A percentile compares a stretch with the other conserved stretches of the same genome.
phyloP scores from a whole-genome alignment of 2,888 invertebrate species.

The Scaptomyza polygonia region DNA sequence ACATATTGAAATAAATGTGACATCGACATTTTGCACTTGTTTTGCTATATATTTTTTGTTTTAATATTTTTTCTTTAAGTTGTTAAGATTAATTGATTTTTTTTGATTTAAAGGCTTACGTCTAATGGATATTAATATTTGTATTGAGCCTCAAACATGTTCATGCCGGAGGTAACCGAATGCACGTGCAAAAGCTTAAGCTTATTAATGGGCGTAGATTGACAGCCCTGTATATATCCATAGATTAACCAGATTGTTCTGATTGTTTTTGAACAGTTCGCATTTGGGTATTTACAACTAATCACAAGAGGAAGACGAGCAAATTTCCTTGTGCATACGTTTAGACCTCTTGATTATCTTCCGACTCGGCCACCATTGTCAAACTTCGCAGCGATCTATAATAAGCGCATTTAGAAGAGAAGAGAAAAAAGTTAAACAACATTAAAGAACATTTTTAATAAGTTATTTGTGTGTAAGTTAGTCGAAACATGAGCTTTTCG shows the following conservation, averaged over 20 bases:
- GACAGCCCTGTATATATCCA: conserved; percentile 12
- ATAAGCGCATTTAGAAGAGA: not conserved
- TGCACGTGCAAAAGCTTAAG: conserved; percentile 23
- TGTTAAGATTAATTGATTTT: conserved; percentile 53
- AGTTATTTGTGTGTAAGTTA: conserved; percentile 6
- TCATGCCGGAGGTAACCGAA: conserved; percentile 31
- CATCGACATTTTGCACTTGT: conserved; percentile 36
- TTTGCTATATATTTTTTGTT: conserved; percentile 20
- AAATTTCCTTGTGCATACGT: conserved; percentile 47
- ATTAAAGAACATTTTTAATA: conserved; percentile 16
- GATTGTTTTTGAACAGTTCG: conserved; percentile 45
- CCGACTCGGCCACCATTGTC: conserved; percentile 80
- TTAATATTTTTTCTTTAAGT: conserved; percentile 13
- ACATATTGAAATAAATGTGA: conserved; percentile 48
- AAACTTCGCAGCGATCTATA: conserved; percentile 84
- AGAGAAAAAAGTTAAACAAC: conserved; percentile 21
- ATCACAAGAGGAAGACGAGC: conserved; percentile 73
- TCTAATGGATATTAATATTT: conserved; percentile 39
- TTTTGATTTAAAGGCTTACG: conserved; percentile 39
- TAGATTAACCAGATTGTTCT: conserved; percentile 22
- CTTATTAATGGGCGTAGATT: conserved; percentile 5
- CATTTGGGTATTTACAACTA: conserved; percentile 68
- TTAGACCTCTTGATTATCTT: conserved; percentile 74
- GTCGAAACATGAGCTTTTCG: conserved; percentile 30
- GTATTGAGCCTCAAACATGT: conserved; percentile 39